A percentile compares a stretch with the other conserved stretches of the same genome.
Conservation (phyloP, 2,113 vertebrate species). For the Oostethus manadensis region DNA sequence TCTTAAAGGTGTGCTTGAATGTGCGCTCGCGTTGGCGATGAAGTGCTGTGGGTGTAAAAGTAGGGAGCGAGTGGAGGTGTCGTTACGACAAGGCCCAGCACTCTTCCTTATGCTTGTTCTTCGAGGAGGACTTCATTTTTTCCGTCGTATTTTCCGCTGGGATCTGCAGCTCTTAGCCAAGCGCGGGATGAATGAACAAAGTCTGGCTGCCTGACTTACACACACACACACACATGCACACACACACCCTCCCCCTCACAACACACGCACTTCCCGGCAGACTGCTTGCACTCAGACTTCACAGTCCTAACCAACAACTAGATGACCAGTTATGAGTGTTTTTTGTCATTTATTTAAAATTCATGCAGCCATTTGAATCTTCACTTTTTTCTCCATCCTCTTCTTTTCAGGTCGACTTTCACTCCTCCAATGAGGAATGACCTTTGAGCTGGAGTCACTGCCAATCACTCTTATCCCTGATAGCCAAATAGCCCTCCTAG, state of each 20-base stretch:
- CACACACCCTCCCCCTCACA: background rate
- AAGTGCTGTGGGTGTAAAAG: background rate
- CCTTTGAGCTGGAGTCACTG: constrained; percentile 23
- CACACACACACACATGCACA: background rate
- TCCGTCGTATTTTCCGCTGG: constrained; percentile 4
- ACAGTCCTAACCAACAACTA: constrained; percentile 12
- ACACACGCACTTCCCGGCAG: constrained; percentile 7
- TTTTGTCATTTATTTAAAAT: background rate
- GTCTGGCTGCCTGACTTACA: constrained; percentile 41
- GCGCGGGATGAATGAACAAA: constrained; percentile 61
- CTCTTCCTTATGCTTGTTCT: no score
- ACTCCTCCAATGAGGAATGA: constrained; percentile 21
- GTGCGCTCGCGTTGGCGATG: background rate
- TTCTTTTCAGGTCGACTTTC: constrained; percentile 16
- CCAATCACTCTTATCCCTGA: constrained; percentile 32
- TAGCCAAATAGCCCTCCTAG: background rate
- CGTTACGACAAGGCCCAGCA: no score
- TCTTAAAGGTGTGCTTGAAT: no score
- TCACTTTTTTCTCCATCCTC: background rate
- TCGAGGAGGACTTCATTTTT: constrained; percentile 21
- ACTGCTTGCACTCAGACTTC: constrained; percentile 20
- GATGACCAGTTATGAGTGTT: constrained; percentile 17
- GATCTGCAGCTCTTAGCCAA: constrained; percentile 33
- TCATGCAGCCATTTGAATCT: background rate
- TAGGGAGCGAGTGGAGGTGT: background rate